phyloP scores from a whole-genome alignment of 2,888 invertebrate genomes.

The Oxytorus armatus region DNA sequence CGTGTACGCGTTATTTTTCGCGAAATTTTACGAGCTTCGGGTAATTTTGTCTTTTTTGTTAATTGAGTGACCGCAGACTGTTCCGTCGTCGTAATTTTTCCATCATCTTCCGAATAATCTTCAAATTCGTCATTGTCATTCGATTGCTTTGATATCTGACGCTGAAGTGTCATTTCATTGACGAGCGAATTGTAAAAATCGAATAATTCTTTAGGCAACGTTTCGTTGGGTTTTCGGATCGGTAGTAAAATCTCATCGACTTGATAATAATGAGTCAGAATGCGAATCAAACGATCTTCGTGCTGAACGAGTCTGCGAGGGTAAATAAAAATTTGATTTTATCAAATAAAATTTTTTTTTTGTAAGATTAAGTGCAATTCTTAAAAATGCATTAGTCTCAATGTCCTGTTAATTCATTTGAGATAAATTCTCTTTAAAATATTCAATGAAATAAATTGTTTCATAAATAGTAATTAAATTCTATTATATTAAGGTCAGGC shows the following conservation, averaged over 20 bases:
- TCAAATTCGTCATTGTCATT: background rate
- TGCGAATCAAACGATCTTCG: slow-evolving; percentile 80
- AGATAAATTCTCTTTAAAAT: no score
- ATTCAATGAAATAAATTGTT: no score
- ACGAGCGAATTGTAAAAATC: slow-evolving; percentile 79
- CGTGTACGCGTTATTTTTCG: slow-evolving; percentile 33
- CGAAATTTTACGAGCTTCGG: slow-evolving; percentile 18
- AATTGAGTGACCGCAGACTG: background rate
- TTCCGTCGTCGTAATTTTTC: background rate
- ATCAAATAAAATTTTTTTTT: no score
- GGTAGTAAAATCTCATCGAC: slow-evolving; percentile 83
- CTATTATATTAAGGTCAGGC: no score
- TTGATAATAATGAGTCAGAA: slow-evolving; percentile 82
- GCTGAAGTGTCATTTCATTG: slow-evolving; percentile 64
- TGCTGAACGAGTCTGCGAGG: slow-evolving; percentile 76
- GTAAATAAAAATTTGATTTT: no score
- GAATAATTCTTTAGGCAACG: slow-evolving; percentile 75
- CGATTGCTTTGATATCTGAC: background rate
- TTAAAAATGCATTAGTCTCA: no score
- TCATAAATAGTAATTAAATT: no score
- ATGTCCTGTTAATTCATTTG: no score
- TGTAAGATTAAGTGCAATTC: no score
- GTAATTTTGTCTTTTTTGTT: slow-evolving; percentile 6
- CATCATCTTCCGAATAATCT: background rate
- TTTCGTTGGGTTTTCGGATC: slow-evolving; percentile 78